phyloP scores from a whole-genome alignment of 2,797 vertebrate species.

The Dendrocincla fuliginosa region DNA sequence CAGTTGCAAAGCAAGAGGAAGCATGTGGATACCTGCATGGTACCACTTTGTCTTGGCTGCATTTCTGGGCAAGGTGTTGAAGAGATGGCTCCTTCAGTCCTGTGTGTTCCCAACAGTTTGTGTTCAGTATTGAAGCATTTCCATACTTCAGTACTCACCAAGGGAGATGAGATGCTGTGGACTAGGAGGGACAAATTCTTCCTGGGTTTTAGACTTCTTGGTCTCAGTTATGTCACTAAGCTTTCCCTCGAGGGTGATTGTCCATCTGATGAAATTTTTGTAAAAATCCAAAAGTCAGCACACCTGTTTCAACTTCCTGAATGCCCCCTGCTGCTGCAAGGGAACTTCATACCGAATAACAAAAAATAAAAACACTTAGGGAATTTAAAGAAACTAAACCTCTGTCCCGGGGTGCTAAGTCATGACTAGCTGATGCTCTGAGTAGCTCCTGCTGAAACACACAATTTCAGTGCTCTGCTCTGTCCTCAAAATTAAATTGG shows the following conservation, averaged over 20 bases:
- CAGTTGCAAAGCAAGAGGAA: neutral
- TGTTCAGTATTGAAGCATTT: neutral
- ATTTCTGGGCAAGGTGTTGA: neutral
- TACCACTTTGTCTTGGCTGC: neutral
- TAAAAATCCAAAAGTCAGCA: neutral
- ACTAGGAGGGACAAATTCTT: neutral
- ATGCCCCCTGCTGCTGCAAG: neutral
- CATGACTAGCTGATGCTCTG: neutral
- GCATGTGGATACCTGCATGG: neutral
- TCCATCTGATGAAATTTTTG: neutral
- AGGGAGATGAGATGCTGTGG: accelerated
- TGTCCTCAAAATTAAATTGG: neutral
- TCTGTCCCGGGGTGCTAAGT: neutral
- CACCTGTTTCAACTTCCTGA: neutral
- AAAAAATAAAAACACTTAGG: neutral
- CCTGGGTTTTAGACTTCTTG: neutral
- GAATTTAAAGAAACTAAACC: neutral
- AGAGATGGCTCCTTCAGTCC: accelerated
- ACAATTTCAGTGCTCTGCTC: neutral
- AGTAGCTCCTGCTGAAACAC: neutral
- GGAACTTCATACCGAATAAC: neutral
- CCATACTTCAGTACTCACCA: neutral
- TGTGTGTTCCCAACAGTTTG: neutral
- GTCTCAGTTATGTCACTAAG: neutral
- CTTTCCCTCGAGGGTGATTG: neutral